Evolutionary conservation across 2,888 invertebrate species (phyloP), one percentile per base, ranked within the genome.

Genomic region (Drosophila robusta): DNA sequence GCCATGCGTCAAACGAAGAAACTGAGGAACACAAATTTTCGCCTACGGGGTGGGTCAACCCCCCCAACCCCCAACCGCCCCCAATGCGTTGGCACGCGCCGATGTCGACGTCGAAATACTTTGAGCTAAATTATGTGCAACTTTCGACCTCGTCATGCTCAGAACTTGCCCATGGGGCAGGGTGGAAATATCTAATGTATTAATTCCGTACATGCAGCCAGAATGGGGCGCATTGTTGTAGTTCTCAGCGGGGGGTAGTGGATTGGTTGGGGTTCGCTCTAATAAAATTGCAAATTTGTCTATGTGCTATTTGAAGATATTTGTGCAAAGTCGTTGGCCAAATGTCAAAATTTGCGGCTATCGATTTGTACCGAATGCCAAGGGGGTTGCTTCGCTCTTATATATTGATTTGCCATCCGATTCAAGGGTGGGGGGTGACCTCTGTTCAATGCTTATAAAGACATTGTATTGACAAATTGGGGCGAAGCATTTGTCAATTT

Each of bases 281-380:
- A 79, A 89, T 89, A 89, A 85, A 87, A 87, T 87, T 71, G 79
- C 89, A 87, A 87, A 85, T 89, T 85, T 71, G 56, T 72, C 51
- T 60, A 34, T 56, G 56, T 54, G 47, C 62, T 56, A 50, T 70
- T 72, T 80, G 69, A 78, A 83, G 75, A 66, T 60, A 55, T 56
- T 82, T 69, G 38, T 57, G 62, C 66, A 52, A 61, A 75, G 69
- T 84, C 74, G 75, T 78, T 81, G 88, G 77, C 76, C 87, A 89
- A 87, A 84, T 85, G 89, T 87, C 85, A 78, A 87, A 84, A 80
- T 89, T 84, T 75, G 89, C 44, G 81, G 75, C 70, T 71, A 89
- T 85, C 78, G 89, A 89, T 85, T 87, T 64, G 61, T 70, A n/a
- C 16, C 45, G 41, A 63, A 29, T 61, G 54, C 44, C 26, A 46